These are phyloP conservation scores for Gambelia wislizenii DNA, from an alignment of 2,797 vertebrate species.

Conservation along the genomic window DNA sequence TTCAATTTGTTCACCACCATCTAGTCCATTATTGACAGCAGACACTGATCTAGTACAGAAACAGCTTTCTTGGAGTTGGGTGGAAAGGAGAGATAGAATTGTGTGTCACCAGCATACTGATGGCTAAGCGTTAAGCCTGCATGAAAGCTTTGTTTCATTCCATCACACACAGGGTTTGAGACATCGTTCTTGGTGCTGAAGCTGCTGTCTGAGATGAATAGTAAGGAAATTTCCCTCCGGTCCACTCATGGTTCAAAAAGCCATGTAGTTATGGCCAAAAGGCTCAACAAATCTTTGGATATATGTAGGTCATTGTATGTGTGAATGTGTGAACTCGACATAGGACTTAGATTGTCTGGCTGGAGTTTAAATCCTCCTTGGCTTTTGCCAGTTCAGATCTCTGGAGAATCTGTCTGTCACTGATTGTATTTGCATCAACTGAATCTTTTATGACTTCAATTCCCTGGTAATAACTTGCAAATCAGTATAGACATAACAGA, in stretches of 20 bases:
- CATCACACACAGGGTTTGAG: not conserved
- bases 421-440: slow-evolving; percentile 35
- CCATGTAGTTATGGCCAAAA: not conserved
- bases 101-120: no score
- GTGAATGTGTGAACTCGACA: not conserved
- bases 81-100: no score
- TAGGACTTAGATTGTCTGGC: not conserved
- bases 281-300: not conserved
- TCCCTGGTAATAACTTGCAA: not conserved
- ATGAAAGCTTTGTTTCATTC: not conserved
- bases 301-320: not conserved
- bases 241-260: not conserved
- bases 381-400: not conserved
- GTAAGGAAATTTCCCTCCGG: not conserved
- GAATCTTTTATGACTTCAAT: slow-evolving; percentile 14
- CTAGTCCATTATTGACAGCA: no score
- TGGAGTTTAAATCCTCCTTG: not conserved
- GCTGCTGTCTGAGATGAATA: not conserved
- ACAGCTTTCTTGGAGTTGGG: no score
- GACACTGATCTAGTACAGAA: no score
- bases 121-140: not conserved
- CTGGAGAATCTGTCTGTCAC: not conserved
- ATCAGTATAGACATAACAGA: slow-evolving; percentile 18
- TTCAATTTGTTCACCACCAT: no score
- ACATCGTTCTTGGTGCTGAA: not conserved